Evolutionary conservation across 2,888 invertebrate genomes (phyloP).

Genomic region (Dimorphilus gyrociliatus): DNA sequence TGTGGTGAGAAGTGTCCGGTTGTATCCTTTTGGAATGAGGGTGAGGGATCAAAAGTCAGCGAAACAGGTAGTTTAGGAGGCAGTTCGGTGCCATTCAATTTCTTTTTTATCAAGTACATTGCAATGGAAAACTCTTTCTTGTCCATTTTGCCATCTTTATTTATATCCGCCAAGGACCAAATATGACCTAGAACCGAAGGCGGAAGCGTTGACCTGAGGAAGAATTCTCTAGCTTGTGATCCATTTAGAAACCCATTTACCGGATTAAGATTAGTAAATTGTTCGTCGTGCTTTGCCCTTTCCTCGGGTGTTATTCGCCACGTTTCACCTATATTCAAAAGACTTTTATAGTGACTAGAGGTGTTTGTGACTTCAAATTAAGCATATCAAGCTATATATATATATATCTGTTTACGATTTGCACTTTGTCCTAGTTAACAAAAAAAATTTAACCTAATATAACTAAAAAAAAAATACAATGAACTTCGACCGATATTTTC

Average conservation of each 20-base stretch:
- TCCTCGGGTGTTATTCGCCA: slow-evolving; percentile 77
- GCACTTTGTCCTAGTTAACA: too few species aligned
- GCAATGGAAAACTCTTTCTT: slow-evolving; percentile 37
- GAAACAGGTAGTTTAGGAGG: slow-evolving; percentile 65
- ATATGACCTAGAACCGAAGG: slow-evolving; percentile 32
- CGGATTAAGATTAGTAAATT: slow-evolving; percentile 73
- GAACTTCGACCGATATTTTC: too few species aligned
- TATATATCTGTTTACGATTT: too few species aligned
- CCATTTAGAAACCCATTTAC: slow-evolving; percentile 63
- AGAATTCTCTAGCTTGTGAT: slow-evolving; percentile 34
- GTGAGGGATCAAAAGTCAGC: slow-evolving; percentile 33
- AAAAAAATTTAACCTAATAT: too few species aligned
- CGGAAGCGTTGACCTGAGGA: slow-evolving; percentile 34
- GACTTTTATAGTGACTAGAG: too few species aligned
- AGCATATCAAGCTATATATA: too few species aligned
- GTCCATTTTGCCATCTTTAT: slow-evolving; percentile 38
- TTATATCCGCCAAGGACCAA: slow-evolving; percentile 37
- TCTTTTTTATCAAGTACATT: slow-evolving; percentile 45
- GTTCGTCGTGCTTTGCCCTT: slow-evolving; percentile 69
- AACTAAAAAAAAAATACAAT: too few species aligned
- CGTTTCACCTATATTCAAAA: too few species aligned
- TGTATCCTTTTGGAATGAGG: slow-evolving; percentile 10
- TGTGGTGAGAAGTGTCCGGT: too few species aligned
- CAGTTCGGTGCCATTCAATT: slow-evolving; percentile 74
- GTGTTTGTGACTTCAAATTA: too few species aligned